Evolutionary conservation across 2,113 vertebrate species (phyloP).

Genomic region (Orientallactaga bullata): DNA sequence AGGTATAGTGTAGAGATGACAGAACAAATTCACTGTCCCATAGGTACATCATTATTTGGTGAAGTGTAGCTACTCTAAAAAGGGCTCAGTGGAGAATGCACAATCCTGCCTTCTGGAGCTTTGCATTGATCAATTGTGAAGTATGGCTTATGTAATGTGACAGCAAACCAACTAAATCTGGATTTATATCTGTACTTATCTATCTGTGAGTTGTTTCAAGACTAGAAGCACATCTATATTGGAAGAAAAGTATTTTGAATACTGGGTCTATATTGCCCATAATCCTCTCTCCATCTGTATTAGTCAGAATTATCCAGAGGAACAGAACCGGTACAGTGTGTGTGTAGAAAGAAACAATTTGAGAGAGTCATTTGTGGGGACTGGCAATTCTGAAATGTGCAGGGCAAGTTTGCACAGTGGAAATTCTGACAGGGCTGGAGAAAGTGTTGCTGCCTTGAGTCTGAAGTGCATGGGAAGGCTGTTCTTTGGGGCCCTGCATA

Average conservation of each 20-base stretch:
- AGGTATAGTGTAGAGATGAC: background rate
- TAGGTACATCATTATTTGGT: background rate
- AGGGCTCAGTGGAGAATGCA: background rate
- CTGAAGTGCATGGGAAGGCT: background rate
- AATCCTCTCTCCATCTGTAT: background rate
- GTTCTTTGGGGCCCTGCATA: background rate
- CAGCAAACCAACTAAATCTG: background rate
- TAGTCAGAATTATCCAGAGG: background rate
- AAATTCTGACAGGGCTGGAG: background rate
- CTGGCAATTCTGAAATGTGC: background rate
- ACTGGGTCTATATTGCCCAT: background rate
- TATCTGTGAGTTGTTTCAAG: background rate
- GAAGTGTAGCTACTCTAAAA: background rate
- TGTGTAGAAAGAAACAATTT: background rate
- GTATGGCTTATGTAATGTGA: background rate
- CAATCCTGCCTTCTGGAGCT: background rate
- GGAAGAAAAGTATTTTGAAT: constrained; percentile 7
- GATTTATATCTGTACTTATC: too few relatives aligned
- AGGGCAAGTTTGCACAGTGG: background rate
- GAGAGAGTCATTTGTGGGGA: too few relatives aligned
- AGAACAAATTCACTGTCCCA: background rate
- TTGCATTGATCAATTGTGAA: background rate
- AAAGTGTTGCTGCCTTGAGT: background rate
- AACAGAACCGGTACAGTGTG: background rate
- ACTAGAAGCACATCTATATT: background rate